Conservation (phyloP, 64 coral and sea anemone species). For the Dendronephthya gigantea region DNA sequence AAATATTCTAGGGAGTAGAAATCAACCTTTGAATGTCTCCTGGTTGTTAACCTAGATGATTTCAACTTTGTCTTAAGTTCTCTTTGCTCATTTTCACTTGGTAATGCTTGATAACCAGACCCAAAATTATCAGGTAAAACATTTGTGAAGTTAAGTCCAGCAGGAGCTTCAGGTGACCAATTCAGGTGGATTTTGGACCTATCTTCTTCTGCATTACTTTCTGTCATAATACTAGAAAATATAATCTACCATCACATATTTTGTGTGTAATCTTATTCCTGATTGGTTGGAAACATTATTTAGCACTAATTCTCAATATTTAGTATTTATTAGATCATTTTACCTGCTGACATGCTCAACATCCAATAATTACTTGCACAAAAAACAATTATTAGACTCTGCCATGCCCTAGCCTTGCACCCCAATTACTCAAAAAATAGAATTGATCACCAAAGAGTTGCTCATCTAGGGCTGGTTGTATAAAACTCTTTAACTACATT, state of each 20-base stretch:
- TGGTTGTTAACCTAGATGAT: background rate
- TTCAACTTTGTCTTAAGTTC: background rate
- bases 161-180: background rate
- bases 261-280: too few relatives aligned
- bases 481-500: too few relatives aligned
- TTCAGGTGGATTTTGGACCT: background rate
- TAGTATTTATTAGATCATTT: too few relatives aligned
- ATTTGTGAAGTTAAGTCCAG: background rate
- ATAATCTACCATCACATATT: background rate
- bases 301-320: too few relatives aligned
- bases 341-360: too few relatives aligned
- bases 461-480: too few relatives aligned
- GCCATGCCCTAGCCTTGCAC: too few relatives aligned
- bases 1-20: background rate
- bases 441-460: too few relatives aligned
- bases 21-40: background rate
- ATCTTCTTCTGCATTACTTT: background rate
- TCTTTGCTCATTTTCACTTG: background rate
- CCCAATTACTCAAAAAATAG: too few relatives aligned
- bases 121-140: background rate
- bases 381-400: too few relatives aligned
- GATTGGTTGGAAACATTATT: too few relatives aligned
- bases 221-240: background rate
- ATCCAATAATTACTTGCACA: too few relatives aligned
- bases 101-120: background rate